These are phyloP conservation scores for Syncerus caffer DNA, from an alignment of 2,797 vertebrate species.

Conservation along the genomic window DNA sequence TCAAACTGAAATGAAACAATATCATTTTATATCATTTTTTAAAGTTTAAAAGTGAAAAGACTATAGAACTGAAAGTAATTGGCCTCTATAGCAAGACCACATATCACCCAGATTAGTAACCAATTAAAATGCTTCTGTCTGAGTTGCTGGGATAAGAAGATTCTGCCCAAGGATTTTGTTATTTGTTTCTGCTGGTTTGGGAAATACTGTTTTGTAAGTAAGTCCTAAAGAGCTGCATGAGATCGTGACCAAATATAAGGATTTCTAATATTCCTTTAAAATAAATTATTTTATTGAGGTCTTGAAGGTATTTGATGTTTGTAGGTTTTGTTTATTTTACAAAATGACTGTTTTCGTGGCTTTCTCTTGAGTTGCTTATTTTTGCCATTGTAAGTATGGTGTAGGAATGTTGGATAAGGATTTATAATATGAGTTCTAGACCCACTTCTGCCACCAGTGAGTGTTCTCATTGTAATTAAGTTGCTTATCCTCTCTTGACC, in stretches of 20 bases:
- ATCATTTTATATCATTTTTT: background rate
- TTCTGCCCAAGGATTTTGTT: background rate
- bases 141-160: background rate
- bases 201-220: background rate
- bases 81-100: background rate
- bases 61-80: background rate
- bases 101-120: background rate
- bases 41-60: background rate
- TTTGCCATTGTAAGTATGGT: background rate
- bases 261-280: background rate
- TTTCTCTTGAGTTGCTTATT: background rate
- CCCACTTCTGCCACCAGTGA: background rate
- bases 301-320: background rate
- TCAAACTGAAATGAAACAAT: background rate
- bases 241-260: background rate
- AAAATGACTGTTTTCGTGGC: background rate
- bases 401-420: background rate
- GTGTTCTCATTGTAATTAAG: background rate
- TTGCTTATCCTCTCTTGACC: background rate
- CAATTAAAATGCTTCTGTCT: background rate
- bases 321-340: background rate
- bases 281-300: background rate
- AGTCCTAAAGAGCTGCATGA: background rate
- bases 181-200: background rate
- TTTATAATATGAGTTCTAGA: background rate